Base-by-base conservation (phyloP, 2,888 invertebrate species). In the Phengaris arion region DNA sequence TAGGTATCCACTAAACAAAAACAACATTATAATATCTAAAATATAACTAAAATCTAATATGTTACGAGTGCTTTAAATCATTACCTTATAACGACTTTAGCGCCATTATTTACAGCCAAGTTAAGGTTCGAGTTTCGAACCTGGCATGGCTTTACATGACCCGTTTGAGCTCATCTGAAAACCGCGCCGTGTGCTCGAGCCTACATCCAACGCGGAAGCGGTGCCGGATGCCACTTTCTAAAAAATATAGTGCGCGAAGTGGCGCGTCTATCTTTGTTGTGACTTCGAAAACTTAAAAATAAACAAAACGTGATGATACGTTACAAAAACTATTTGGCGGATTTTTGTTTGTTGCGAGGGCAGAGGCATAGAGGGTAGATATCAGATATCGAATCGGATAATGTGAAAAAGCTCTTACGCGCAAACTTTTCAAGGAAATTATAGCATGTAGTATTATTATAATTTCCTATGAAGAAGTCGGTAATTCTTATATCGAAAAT, bases 161-260 rank as follows among this genome's bases (percentile, higher is more conserved):
- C 12, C 64, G 64, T 64, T 64, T 9, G 64, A 64, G 64, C 64
- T 64, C 64, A 64, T 64, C 35, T 35, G 64, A 64, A 64, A 45
- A 64, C 84, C 85, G 86, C 87, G 86, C 85, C 84, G 85, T 86
- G 81, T 76, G 80, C 76, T 81, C 85, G 70, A 85, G 85, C 83
- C 85, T 81, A 89, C 86, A 90, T 75, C 57, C 75, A 76, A 80
- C 79, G 84, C 90, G 92, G 92, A 90, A 91, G 87, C 87, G 87
- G 76, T 76, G 85, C 91, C 93, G 93, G 93, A 93, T 92, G 86
- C 88, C 81, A 92, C 93, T 93, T 93, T 93, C 93, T 93, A 93
- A 93, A 92, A 92, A 91, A 90, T 88, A 88, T 87, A 86, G 87
- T 86, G 85, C 85, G 87, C 86, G 84, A 77, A 80, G 78, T 78